Conservation (phyloP, 2,797 vertebrate genomes). For the Lacerta agilis region DNA sequence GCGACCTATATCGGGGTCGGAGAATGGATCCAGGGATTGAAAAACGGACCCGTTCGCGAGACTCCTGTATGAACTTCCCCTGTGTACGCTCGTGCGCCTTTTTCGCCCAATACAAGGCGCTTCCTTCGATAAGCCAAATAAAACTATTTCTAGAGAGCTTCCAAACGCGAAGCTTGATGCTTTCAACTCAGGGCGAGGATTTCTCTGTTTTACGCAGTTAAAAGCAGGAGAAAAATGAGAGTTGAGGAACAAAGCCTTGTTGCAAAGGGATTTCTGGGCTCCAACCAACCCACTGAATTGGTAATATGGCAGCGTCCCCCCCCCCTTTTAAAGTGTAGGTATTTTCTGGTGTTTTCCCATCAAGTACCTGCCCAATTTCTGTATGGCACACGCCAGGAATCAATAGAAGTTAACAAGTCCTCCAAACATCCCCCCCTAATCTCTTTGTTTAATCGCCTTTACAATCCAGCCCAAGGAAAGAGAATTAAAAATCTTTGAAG, state of each 20-base stretch:
- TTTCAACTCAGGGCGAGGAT: slow-evolving; percentile 14
- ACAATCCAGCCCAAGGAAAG: slow-evolving; percentile 86
- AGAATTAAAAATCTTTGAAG: slow-evolving; percentile 97
- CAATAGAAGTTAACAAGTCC: slow-evolving; percentile 99
- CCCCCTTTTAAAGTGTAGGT: slow-evolving; percentile 76
- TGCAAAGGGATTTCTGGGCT: slow-evolving; percentile 70
- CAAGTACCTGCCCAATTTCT: slow-evolving; percentile 98
- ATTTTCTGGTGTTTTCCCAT: slow-evolving; percentile 95
- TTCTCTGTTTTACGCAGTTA: slow-evolving; percentile 62
- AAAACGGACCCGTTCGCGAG: too few species aligned
- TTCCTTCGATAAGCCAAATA: slow-evolving; percentile 31
- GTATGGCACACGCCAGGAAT: slow-evolving; percentile 99
- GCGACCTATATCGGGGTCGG: background rate
- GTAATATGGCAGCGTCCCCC: slow-evolving; percentile 77
- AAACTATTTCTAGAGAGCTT: background rate
- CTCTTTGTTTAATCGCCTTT: slow-evolving; percentile 93
- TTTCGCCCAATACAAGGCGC: background rate
- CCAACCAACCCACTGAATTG: slow-evolving; percentile 81
- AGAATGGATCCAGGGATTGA: background rate
- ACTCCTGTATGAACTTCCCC: background rate
- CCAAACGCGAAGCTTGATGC: slow-evolving; percentile 8
- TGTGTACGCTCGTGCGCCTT: too few species aligned
- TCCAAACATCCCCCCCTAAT: slow-evolving; percentile 90
- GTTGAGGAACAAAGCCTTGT: slow-evolving; percentile 65
- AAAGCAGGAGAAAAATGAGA: slow-evolving; percentile 19